Evolutionary conservation across 2,888 invertebrate genomes (phyloP).

Genomic region (Cephus nigrinus): DNA sequence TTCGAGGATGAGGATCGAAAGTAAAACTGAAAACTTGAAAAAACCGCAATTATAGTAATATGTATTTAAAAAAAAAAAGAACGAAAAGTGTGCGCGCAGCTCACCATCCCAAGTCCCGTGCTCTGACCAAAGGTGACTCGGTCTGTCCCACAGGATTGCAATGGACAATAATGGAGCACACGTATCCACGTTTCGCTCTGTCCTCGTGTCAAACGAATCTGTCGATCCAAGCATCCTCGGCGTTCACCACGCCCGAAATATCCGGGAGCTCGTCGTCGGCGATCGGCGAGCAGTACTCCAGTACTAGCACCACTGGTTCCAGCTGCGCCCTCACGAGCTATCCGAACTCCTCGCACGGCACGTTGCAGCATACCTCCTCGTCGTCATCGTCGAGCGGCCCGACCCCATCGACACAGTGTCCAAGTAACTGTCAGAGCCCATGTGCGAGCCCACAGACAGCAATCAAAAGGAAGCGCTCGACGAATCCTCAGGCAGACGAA

Average conservation of each 20-base stretch:
- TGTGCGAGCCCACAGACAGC: constrained; percentile 65
- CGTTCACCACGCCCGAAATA: constrained; percentile 67
- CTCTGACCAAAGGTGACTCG: constrained; percentile 50
- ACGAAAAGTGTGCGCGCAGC: background rate
- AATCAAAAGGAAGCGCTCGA: constrained; percentile 76
- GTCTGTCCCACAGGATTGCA: constrained; percentile 79
- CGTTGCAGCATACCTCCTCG: constrained; percentile 61
- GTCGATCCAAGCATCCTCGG: constrained; percentile 64
- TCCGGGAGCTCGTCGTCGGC: constrained; percentile 67
- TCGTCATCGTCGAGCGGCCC: constrained; percentile 50
- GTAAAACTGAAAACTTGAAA: background rate
- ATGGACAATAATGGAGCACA: constrained; percentile 87
- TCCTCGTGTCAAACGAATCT: constrained; percentile 73
- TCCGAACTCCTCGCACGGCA: constrained; percentile 58
- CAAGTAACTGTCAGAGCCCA: constrained; percentile 62
- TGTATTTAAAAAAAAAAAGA: background rate
- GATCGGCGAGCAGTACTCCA: constrained; percentile 71
- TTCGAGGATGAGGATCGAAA: background rate
- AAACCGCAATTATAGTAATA: background rate
- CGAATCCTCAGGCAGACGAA: constrained; percentile 85
- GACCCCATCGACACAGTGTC: constrained; percentile 56
- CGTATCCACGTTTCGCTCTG: constrained; percentile 79
- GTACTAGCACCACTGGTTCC: constrained; percentile 68
- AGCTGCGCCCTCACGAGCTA: constrained; percentile 57
- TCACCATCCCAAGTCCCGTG: constrained; percentile 30